Conservation (phyloP, 1,140 invertebrate species). For the Solenopsis invicta region DNA sequence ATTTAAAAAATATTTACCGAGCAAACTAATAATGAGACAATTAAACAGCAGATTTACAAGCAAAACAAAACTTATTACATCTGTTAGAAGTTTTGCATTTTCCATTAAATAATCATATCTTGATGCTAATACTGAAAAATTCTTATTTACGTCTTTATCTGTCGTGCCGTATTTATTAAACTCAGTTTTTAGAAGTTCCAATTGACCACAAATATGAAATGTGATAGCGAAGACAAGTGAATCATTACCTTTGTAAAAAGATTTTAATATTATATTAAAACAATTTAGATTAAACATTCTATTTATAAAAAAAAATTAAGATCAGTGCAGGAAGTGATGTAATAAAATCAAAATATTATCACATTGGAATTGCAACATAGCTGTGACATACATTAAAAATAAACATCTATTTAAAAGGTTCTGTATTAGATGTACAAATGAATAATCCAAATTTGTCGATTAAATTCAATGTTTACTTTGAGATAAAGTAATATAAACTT, state of each 20-base stretch:
- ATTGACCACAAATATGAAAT: conserved; percentile 59
- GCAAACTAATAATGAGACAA: conserved; percentile 35
- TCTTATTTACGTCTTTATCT: not conserved
- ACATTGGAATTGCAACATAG: too few relatives aligned
- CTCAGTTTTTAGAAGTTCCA: conserved; percentile 47
- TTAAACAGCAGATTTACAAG: conserved; percentile 31
- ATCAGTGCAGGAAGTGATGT: too few relatives aligned
- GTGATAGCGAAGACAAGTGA: conserved; percentile 42
- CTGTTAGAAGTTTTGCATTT: not conserved
- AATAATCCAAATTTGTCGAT: too few relatives aligned
- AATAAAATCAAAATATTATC: too few relatives aligned
- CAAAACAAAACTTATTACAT: not conserved
- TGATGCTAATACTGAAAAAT: not conserved
- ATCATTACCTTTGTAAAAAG: conserved; percentile 50
- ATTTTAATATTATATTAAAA: not conserved
- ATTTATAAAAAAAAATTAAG: too few relatives aligned
- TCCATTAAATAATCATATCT: conserved; percentile 38
- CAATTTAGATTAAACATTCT: not conserved
- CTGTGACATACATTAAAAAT: too few relatives aligned
- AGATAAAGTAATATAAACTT: too few relatives aligned
- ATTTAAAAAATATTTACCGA: conserved; percentile 37
- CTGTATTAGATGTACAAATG: too few relatives aligned
- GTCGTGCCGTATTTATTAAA: not conserved
- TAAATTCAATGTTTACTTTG: too few relatives aligned
- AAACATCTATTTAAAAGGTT: too few relatives aligned